phyloP scores from a whole-genome alignment of 2,888 invertebrate genomes.

The Lampropteryx suffumata region DNA sequence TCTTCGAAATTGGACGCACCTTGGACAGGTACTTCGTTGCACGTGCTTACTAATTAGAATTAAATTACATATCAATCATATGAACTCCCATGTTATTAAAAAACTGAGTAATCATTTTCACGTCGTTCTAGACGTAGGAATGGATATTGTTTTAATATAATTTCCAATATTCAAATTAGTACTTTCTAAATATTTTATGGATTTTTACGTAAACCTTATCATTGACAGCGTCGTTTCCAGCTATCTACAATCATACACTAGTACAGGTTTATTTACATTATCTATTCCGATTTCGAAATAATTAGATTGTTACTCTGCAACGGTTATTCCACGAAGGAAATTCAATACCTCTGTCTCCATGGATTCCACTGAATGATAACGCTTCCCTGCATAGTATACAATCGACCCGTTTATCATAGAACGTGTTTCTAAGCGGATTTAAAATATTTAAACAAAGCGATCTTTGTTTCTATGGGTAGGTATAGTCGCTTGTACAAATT shows the following conservation, averaged over 20 bases:
- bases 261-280: too few relatives aligned
- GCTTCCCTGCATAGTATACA: slow-evolving; percentile 11
- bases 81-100: background rate
- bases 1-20: background rate
- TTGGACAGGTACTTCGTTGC: background rate
- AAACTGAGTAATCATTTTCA: too few relatives aligned
- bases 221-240: too few relatives aligned
- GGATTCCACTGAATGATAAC: slow-evolving; percentile 32
- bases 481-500: background rate
- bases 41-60: background rate
- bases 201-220: too few relatives aligned
- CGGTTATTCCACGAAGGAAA: slow-evolving; percentile 16
- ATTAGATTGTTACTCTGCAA: slow-evolving; percentile 5
- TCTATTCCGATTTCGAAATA: background rate
- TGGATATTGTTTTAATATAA: too few relatives aligned
- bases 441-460: slow-evolving; percentile 3
- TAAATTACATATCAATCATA: background rate
- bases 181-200: too few relatives aligned
- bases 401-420: slow-evolving; percentile 10
- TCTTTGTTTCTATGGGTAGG: slow-evolving; percentile 4
- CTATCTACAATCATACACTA: too few relatives aligned
- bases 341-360: slow-evolving; percentile 14
- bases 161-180: too few relatives aligned
- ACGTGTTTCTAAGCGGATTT: slow-evolving; percentile 18
- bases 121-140: too few relatives aligned